Percentiles rank a stretch among this genome's conserved stretches.
phyloP scores from a whole-genome alignment of 2,888 invertebrate species.

The Morpho helenor region DNA sequence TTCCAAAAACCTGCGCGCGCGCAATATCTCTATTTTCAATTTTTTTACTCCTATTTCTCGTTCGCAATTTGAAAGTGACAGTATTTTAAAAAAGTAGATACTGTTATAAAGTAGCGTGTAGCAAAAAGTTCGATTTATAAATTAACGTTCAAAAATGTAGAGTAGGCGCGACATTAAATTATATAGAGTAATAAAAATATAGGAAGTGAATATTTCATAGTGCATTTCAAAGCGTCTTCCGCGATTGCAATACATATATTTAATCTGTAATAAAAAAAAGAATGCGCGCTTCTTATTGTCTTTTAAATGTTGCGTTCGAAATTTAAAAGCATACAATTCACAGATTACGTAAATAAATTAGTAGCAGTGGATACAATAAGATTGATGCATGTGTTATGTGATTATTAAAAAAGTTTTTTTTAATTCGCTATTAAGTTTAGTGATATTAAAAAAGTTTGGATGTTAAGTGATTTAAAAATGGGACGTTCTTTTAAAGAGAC shows the following conservation, averaged over 20 bases:
- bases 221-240: too few species aligned
- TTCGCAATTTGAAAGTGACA: slow-evolving; percentile 3
- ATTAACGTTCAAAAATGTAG: too few species aligned
- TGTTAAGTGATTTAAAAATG: slow-evolving; percentile 33
- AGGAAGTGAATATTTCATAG: too few species aligned
- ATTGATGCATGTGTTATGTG: neutral
- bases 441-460: neutral
- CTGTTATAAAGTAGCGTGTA: neutral
- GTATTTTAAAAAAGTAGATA: neutral
- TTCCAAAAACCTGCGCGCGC: slow-evolving; percentile 66
- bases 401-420: neutral
- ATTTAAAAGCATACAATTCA: neutral
- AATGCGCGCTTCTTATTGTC: neutral
- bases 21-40: slow-evolving; percentile 38
- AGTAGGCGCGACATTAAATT: neutral
- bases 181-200: neutral
- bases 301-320: neutral
- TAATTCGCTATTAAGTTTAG: neutral
- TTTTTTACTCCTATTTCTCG: neutral
- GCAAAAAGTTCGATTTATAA: neutral
- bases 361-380: neutral
- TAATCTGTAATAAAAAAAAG: neutral
- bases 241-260: neutral
- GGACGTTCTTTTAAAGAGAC: slow-evolving; percentile 47
- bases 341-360: neutral